Percentiles rank a stretch among this genome's conserved stretches.
Evolutionary conservation across 2,888 invertebrate species (phyloP).

Genomic region (Acanthoscelides obtectus): DNA sequence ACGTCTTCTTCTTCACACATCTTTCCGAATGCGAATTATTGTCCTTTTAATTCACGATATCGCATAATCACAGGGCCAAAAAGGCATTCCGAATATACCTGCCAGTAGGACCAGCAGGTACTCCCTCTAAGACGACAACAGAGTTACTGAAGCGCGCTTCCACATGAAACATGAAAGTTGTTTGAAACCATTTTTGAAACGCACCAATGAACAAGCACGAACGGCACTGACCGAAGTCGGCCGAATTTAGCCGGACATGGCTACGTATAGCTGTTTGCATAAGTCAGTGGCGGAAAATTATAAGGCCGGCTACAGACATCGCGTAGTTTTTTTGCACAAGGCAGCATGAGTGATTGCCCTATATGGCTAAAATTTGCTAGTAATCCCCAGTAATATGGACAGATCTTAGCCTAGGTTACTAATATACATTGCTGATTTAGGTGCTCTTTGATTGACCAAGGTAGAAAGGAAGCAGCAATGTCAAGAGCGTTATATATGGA

Average conservation of each 20-base stretch:
- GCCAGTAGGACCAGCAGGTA: background rate
- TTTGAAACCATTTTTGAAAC: too few relatives aligned
- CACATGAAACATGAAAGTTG: background rate
- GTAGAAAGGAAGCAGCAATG: too few relatives aligned
- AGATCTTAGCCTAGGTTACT: too few relatives aligned
- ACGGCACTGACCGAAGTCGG: slow-evolving; percentile 18
- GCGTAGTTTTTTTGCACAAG: too few relatives aligned
- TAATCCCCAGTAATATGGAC: too few relatives aligned
- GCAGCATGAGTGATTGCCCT: too few relatives aligned
- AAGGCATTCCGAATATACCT: background rate
- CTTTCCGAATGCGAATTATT: background rate
- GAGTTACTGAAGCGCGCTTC: background rate
- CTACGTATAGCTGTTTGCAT: background rate
- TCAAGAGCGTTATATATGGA: too few relatives aligned
- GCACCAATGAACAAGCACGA: slow-evolving; percentile 23
- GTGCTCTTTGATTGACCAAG: too few relatives aligned
- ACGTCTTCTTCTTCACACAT: slow-evolving; percentile 34
- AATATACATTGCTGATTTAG: too few relatives aligned
- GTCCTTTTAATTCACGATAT: background rate
- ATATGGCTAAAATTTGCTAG: too few relatives aligned
- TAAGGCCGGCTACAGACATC: too few relatives aligned
- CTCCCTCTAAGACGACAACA: background rate
- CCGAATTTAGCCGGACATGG: background rate
- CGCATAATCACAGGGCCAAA: background rate
- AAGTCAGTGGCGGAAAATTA: too few relatives aligned